Evolutionary conservation across 2,888 invertebrate genomes (phyloP), one percentile per base, ranked within the genome.

Genomic region (Tinea semifulvella): DNA sequence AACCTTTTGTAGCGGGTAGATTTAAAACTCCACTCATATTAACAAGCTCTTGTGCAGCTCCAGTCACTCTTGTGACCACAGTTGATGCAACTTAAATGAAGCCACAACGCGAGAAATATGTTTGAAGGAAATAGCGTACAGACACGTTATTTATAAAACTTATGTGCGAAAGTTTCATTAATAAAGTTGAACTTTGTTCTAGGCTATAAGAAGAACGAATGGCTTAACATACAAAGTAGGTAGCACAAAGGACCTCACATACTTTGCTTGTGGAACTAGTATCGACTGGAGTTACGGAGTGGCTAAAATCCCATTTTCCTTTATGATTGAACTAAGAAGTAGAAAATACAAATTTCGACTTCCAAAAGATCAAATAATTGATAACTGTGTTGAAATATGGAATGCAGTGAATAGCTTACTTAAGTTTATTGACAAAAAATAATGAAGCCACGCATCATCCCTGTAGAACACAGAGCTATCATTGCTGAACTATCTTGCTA

Each of bases 251-350:
- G 80, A 80, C 47, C 55, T 80, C 31, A 80, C 77, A 0, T 80
- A 79, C 51, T 60, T 54, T 36, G 79, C 79, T 0, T 77, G 76
- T 28, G 79, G 79, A 0, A 79, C 79, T 31, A 75, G 77, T 36
- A 76, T 59, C 2, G 79, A 80, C 46, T 80, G 79, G 79, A 75
- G 77, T 42, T 79, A 80, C 45, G 66, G 61, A 0, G 61, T 68
- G 17, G 79, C 79, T 0, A 72, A 74, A 38, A 75, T 80, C 47
- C 80, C 77, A 0, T 80, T 63, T 55, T 76, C 73, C 0, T 80
- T 66, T 49, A 77, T 80, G 75, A 55, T 80, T 10, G 80, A 80
- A 47, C 56, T 80, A 4, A 60, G 76, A 22, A 68, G 77, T 48
- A 69, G 47, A 47, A 74, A 63, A 47, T 46, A 74, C 50, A 68